phyloP scores from a whole-genome alignment of 2,888 invertebrate species.

The Metopia argyrocephala region DNA sequence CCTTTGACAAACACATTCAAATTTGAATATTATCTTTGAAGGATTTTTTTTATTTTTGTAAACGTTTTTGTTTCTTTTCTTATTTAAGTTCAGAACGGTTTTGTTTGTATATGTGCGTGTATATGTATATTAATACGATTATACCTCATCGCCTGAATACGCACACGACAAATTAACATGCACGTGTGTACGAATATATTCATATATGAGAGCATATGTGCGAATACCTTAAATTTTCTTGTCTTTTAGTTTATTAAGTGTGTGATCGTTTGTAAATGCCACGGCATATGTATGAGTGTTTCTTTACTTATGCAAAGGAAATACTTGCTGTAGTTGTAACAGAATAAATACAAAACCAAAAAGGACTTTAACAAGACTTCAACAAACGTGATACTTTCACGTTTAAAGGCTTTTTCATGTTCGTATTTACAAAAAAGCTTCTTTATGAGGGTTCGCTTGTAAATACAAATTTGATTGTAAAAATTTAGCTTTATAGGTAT shows the following conservation, averaged over 20 bases:
- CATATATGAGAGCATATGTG: not conserved
- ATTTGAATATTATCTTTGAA: too few relatives aligned
- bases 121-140: not conserved
- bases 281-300: not conserved
- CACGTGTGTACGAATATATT: not conserved
- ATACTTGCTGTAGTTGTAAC: not conserved
- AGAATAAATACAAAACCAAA: not conserved
- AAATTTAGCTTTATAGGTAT: too few relatives aligned
- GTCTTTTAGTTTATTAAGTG: not conserved
- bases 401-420: not conserved
- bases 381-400: not conserved
- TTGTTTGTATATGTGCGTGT: not conserved
- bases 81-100: not conserved
- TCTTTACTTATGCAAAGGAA: not conserved
- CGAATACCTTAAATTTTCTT: not conserved
- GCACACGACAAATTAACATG: not conserved
- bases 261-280: not conserved
- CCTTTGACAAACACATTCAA: too few relatives aligned
- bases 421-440: too few relatives aligned
- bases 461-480: too few relatives aligned
- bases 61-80: not conserved
- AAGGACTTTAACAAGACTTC: not conserved
- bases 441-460: too few relatives aligned
- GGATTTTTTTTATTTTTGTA: too few relatives aligned
- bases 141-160: not conserved